Evolutionary conservation across 2,888 invertebrate species (phyloP).

Genomic region (Ochlodes sylvanus): DNA sequence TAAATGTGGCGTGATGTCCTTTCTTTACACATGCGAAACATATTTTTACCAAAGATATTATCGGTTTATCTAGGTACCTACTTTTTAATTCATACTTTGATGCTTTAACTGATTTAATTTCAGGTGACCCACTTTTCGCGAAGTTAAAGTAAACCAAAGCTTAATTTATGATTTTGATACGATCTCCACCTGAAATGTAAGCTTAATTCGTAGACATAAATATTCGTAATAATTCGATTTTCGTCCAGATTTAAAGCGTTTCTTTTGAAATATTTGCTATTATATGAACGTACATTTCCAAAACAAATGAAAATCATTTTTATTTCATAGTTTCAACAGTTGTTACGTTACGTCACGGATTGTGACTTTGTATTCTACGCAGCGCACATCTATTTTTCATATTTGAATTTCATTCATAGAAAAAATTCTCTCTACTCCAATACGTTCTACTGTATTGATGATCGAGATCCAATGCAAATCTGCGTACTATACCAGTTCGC

Average conservation of each 20-base stretch:
- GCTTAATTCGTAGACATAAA: too few relatives aligned
- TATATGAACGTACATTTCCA: too few relatives aligned
- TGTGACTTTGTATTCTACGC: background rate
- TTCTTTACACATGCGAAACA: background rate
- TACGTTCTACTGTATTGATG: conserved; percentile 6
- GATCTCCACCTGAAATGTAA: conserved; percentile 12
- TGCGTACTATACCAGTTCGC: background rate
- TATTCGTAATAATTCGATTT: conserved; percentile 11
- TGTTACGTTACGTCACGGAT: background rate
- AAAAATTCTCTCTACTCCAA: background rate
- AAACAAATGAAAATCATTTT: too few relatives aligned
- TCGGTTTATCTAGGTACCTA: background rate
- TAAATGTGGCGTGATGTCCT: too few relatives aligned
- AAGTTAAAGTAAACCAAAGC: conserved; percentile 17
- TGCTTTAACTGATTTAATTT: background rate
- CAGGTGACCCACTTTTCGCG: conserved; percentile 14
- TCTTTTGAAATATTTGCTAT: too few relatives aligned
- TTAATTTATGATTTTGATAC: conserved; percentile 25
- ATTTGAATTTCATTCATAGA: background rate
- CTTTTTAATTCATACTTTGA: background rate
- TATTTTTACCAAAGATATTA: background rate
- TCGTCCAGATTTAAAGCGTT: background rate
- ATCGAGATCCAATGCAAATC: conserved; percentile 8
- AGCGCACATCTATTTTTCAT: conserved; percentile 3
- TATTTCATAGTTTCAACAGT: background rate